Conservation (phyloP, 2,797 vertebrate genomes). For the Pteropus rufus region DNA sequence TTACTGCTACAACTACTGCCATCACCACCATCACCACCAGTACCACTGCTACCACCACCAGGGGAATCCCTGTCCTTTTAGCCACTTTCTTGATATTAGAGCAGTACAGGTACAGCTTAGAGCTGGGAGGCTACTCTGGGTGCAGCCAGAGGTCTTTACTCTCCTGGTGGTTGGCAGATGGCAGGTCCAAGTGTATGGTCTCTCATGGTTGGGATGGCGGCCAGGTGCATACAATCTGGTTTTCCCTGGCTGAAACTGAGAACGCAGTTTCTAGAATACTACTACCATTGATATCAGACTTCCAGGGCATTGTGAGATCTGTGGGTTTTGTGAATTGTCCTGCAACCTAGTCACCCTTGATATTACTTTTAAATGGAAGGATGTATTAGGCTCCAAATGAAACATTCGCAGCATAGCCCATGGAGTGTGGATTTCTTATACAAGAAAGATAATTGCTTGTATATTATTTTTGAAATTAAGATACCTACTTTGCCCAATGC, state of each 20-base stretch:
- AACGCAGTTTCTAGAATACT: not conserved
- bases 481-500: not conserved
- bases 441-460: not conserved
- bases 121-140: not conserved
- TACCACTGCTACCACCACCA: not conserved
- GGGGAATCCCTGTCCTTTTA: not conserved
- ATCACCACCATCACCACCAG: not conserved
- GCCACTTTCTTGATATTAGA: not conserved
- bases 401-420: not conserved
- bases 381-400: not conserved
- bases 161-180: not conserved
- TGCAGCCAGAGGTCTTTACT: not conserved
- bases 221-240: not conserved
- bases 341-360: not conserved
- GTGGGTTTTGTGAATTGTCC: not conserved
- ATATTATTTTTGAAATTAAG: conserved; percentile 32
- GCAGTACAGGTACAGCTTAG: not conserved
- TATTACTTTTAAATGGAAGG: not conserved
- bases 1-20: too few species aligned
- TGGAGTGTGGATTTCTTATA: not conserved
- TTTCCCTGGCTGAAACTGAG: not conserved
- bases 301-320: not conserved
- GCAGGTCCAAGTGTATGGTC: not conserved
- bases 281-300: not conserved
- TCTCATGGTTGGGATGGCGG: not conserved